phyloP scores from a whole-genome alignment of 1,140 invertebrate species.

The Drosophila grimshawi region DNA sequence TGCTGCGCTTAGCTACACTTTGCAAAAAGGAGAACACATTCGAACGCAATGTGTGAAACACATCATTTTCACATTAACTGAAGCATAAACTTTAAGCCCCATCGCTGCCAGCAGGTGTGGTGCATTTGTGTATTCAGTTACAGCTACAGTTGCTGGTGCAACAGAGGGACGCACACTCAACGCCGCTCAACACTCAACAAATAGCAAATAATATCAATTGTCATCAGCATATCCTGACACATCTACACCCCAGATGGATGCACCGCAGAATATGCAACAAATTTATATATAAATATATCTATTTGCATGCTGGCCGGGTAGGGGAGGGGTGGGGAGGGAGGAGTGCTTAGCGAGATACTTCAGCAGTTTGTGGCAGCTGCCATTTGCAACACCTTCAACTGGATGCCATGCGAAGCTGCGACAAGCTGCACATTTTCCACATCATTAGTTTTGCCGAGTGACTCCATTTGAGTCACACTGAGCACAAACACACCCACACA shows the following conservation, averaged over 20 bases:
- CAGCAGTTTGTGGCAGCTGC: constrained; percentile 27
- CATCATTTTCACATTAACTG: constrained; percentile 35
- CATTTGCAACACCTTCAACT: constrained; percentile 58
- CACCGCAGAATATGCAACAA: constrained; percentile 20
- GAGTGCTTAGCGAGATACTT: not conserved
- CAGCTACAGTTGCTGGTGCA: constrained; percentile 34
- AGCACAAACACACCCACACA: constrained; percentile 49
- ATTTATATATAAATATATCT: constrained; percentile 9
- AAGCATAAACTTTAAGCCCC: constrained; percentile 8
- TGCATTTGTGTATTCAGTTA: not conserved
- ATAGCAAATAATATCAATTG: constrained; percentile 75
- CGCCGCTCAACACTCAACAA: not conserved
- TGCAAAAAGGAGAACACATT: not conserved
- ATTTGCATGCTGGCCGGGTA: constrained; percentile 45
- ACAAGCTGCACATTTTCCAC: constrained; percentile 78
- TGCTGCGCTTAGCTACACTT: not conserved
- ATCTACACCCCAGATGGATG: not conserved
- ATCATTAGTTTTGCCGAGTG: constrained; percentile 81
- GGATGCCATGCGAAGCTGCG: constrained; percentile 19
- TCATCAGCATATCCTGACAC: constrained; percentile 46
- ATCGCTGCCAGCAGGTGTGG: constrained; percentile 1
- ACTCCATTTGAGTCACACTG: constrained; percentile 71
- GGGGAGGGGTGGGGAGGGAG: not conserved
- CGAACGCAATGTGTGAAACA: constrained; percentile 19
- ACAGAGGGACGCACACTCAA: constrained; percentile 57